Evolutionary conservation across 2,888 invertebrate genomes (phyloP).

Genomic region (Cephus pygmeus): DNA sequence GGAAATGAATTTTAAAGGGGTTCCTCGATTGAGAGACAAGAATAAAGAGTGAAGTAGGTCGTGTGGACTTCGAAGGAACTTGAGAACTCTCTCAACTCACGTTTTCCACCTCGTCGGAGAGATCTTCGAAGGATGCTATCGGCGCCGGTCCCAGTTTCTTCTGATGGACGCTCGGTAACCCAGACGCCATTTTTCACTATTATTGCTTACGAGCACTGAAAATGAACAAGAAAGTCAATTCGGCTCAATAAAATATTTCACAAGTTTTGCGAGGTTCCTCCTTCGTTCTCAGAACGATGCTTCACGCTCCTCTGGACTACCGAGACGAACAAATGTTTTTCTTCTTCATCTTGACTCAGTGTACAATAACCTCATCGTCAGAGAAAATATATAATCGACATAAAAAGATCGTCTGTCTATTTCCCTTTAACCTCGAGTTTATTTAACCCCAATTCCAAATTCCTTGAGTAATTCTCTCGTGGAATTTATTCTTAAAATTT

Average conservation of each 20-base stretch:
- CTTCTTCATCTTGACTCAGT: background rate
- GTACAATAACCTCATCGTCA: background rate
- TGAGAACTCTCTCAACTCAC: conserved; percentile 47
- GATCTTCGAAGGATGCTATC: conserved; percentile 93
- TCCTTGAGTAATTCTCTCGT: background rate
- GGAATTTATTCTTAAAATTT: background rate
- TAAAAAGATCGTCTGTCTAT: background rate
- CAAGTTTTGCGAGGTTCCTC: background rate
- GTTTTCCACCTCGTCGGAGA: conserved; percentile 81
- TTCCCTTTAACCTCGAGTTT: background rate
- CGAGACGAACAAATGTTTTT: background rate
- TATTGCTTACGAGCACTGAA: conserved; percentile 29
- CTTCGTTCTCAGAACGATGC: no score
- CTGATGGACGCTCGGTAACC: conserved; percentile 68
- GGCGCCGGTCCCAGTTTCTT: conserved; percentile 92
- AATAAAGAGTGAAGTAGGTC: conserved; percentile 1
- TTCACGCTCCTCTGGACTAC: background rate
- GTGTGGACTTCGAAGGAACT: background rate
- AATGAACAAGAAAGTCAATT: conserved; percentile 1
- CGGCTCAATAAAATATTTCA: background rate
- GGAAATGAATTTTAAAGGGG: background rate
- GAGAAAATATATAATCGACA: background rate
- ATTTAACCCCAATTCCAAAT: background rate
- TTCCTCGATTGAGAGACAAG: background rate
- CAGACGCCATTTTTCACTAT: conserved; percentile 55